A percentile compares a stretch with the other conserved stretches of the same genome.
These are phyloP conservation scores for Drosophila biarmipes DNA, from an alignment of 1,140 invertebrate genomes.

Conservation along the genomic window DNA sequence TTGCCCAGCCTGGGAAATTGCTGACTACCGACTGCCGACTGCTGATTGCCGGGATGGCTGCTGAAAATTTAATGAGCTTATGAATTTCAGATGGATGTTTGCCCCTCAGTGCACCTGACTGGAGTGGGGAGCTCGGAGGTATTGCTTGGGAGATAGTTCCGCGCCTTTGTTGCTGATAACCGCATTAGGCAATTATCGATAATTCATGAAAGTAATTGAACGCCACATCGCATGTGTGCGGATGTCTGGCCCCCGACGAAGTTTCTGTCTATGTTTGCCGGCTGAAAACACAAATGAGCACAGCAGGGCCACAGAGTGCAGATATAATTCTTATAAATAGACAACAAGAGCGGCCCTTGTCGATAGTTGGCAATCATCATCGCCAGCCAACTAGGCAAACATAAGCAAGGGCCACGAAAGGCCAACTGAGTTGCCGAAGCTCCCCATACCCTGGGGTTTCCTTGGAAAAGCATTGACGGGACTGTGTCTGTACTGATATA, in stretches of 20 bases:
- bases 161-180: conserved; percentile 47
- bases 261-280: conserved; percentile 6
- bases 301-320: conserved; percentile 64
- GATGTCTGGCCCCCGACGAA: conserved; percentile 11
- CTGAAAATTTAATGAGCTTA: conserved; percentile 81
- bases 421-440: conserved; percentile 16
- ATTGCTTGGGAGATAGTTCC: conserved; percentile 22
- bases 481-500: neutral
- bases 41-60: conserved; percentile 47
- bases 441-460: conserved; percentile 9
- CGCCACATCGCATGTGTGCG: conserved; percentile 47
- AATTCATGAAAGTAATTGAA: conserved; percentile 78
- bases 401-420: conserved; percentile 28
- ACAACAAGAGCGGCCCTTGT: conserved; percentile 77
- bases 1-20: conserved; percentile 64
- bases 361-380: conserved; percentile 72
- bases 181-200: conserved; percentile 74
- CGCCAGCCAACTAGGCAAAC: conserved; percentile 70
- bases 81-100: conserved; percentile 65
- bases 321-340: conserved; percentile 83
- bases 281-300: conserved; percentile 61
- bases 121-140: conserved; percentile 1
- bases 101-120: conserved; percentile 45
- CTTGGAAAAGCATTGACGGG: neutral
- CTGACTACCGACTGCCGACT: conserved; percentile 28